Base-by-base conservation (phyloP, 2,797 vertebrate genomes). In the Clarias fuscus region DNA sequence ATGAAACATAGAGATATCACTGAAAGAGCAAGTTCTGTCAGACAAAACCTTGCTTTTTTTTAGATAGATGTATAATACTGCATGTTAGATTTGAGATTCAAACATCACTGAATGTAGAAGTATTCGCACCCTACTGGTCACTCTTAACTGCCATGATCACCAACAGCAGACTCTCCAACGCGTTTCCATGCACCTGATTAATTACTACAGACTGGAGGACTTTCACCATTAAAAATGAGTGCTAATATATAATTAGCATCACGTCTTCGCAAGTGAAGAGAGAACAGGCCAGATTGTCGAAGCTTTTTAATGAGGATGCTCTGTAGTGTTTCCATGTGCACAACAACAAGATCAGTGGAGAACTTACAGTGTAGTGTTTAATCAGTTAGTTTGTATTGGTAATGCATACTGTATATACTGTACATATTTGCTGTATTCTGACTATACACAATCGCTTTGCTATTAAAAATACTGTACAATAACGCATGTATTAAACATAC, bases 131-230 rank as follows among this genome's bases (percentile, higher is more conserved):
- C 65, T 58, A 33, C 14, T 68, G 48, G 5, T 17, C 56, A 6
- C 15, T 24, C 65, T 83, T 65, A 64, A 64, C 24, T 3, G 27
- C 27, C 22, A 11, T 58, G 33, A 82, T 62, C 40, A 75, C 33
- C 40, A 82, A 82, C 68, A 53, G 65, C 40, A 82, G 43, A 71
- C 58, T 62, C 33, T 62, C 62, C 22, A 73, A 61, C 20, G 8
- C 58, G 22, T 30, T 76, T 68, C 30, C 61, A 80, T 48, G 67
- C 59, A 73, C 24, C 24, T 76, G 27, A 76, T 86, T 82, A 82
- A 82, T 70, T 77, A 27, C 1, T 24, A 86, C 78, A 58, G 59
- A 65, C 37, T 62, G 18, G 61, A 15, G 37, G 43, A 75, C 62
- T 62, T 59, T 65, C 37, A 82, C 2, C 59, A 64, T 64, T 27